These are phyloP conservation scores for Dioctria rufipes DNA, from an alignment of 2,888 invertebrate species.

Conservation along the genomic window DNA sequence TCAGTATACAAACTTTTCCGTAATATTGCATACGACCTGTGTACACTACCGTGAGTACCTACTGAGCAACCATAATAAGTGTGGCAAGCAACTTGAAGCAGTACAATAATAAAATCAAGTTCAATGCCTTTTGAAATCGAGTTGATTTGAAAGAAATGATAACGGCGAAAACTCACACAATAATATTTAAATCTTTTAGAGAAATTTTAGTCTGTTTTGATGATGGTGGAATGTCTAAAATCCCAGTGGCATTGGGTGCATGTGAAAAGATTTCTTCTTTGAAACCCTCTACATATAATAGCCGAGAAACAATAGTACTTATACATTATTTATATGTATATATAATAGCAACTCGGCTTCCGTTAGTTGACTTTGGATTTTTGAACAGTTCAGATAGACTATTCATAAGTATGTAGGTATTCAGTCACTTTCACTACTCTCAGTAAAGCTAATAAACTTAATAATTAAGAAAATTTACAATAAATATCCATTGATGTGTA, in stretches of 20 bases:
- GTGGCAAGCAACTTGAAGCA: not conserved
- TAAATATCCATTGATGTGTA: not conserved
- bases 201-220: no score
- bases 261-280: not conserved
- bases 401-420: no score
- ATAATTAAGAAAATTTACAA: not conserved
- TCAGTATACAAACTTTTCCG: not conserved
- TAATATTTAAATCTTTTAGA: not conserved
- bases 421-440: not conserved
- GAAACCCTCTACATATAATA: not conserved
- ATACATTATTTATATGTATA: not conserved
- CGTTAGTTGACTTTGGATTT: not conserved
- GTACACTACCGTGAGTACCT: not conserved
- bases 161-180: conserved; percentile 37
- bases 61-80: not conserved
- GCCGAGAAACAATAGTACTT: not conserved
- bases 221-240: no score
- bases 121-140: conserved; percentile 51
- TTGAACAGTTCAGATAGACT: not conserved
- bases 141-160: conserved; percentile 31
- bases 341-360: not conserved
- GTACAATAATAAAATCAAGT: conserved; percentile 50
- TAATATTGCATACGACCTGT: no score
- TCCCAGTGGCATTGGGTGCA: not conserved
- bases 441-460: not conserved